phyloP scores from a whole-genome alignment of 2,888 invertebrate species.

The Lasioglossum zephyrum region DNA sequence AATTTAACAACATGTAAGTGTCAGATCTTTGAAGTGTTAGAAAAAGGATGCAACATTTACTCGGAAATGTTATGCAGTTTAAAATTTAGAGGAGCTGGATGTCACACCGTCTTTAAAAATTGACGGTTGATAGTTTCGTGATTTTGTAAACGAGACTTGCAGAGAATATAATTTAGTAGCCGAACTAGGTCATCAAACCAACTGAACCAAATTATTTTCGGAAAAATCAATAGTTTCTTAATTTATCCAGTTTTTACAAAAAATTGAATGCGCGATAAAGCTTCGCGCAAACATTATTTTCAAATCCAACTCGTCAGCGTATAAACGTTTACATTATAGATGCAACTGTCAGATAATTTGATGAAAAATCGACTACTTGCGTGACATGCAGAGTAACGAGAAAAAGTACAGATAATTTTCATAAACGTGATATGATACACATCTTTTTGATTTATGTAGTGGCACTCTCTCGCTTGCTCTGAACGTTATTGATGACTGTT shows the following conservation, averaged over 20 bases:
- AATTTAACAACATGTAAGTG: too few species aligned
- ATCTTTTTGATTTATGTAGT: neutral
- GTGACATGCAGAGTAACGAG: neutral
- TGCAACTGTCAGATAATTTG: neutral
- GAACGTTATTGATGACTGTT: neutral
- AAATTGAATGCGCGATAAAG: neutral
- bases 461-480: neutral
- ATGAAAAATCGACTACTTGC: neutral
- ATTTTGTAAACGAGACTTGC: too few species aligned
- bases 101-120: too few species aligned
- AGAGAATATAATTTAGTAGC: too few species aligned
- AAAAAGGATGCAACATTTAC: too few species aligned
- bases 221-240: too few species aligned
- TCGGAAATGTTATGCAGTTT: too few species aligned
- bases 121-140: too few species aligned
- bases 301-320: neutral
- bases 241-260: neutral
- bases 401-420: neutral
- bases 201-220: too few species aligned
- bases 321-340: neutral
- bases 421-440: neutral
- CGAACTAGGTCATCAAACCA: too few species aligned
- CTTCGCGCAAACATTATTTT: neutral
- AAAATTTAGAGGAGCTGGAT: too few species aligned
- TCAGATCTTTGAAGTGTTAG: too few species aligned